phyloP scores from a whole-genome alignment of 2,888 invertebrate species.

The Tubulanus polymorphus region DNA sequence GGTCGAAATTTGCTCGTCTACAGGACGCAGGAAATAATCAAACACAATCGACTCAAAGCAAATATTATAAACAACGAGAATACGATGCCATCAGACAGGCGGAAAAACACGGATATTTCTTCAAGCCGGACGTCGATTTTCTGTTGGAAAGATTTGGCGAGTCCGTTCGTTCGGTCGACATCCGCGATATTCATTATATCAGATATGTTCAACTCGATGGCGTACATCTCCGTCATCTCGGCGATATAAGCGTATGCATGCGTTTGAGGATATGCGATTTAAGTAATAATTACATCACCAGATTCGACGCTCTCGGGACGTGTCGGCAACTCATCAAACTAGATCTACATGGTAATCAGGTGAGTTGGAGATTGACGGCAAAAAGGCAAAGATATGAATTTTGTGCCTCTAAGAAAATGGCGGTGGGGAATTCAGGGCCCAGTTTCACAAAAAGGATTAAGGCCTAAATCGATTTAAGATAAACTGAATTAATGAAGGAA shows the following conservation, averaged over 20 bases:
- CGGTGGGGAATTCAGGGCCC: no score
- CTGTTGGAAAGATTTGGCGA: conserved; percentile 25
- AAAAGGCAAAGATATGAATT: background rate
- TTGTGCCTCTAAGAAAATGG: no score
- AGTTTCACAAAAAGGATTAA: no score
- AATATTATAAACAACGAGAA: conserved; percentile 39
- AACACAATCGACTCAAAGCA: conserved; percentile 21
- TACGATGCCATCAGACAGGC: conserved; percentile 40
- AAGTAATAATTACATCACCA: conserved; percentile 44
- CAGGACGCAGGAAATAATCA: conserved; percentile 23
- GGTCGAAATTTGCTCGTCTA: conserved; percentile 38
- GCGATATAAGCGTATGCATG: conserved; percentile 39
- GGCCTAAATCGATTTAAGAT: no score
- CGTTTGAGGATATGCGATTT: conserved; percentile 42
- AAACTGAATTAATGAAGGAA: no score
- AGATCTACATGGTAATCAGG: conserved; percentile 49
- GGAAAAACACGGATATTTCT: conserved; percentile 38
- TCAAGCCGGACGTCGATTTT: conserved; percentile 30
- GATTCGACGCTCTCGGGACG: conserved; percentile 37
- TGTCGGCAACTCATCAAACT: conserved; percentile 46
- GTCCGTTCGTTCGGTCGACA: conserved; percentile 2
- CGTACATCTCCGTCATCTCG: conserved; percentile 38
- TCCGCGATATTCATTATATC: conserved; percentile 31
- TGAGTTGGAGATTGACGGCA: conserved; percentile 12
- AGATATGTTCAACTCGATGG: conserved; percentile 30